phyloP scores from a whole-genome alignment of 30 jellyfish, hydroid and myxozoan genomes.

The Mastigias papua region DNA sequence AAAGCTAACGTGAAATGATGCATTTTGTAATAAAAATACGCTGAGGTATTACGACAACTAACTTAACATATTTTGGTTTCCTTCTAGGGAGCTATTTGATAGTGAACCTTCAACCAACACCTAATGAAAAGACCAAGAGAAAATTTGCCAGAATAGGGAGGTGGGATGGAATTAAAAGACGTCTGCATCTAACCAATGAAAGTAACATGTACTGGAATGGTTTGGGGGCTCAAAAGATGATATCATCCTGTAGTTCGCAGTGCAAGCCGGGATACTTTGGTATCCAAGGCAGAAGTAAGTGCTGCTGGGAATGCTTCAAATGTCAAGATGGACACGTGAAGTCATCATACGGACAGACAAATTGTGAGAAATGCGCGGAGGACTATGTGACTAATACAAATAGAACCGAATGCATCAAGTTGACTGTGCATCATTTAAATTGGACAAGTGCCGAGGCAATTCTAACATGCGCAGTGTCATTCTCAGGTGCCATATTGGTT shows the following conservation, averaged over 20 bases:
- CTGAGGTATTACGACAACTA: background rate
- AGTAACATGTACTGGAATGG: slow-evolving; percentile 54
- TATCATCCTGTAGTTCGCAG: slow-evolving; percentile 80
- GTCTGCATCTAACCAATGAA: slow-evolving; percentile 19
- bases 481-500: slow-evolving; percentile 54
- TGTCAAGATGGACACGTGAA: slow-evolving; percentile 75
- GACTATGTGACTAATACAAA: slow-evolving; percentile 61
- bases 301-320: slow-evolving; percentile 91
- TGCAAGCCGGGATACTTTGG: slow-evolving; percentile 88
- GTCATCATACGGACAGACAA: slow-evolving; percentile 24
- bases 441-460: slow-evolving; percentile 54
- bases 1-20: too few relatives aligned
- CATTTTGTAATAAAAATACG: background rate
- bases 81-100: slow-evolving; percentile 56
- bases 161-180: slow-evolving; percentile 69
- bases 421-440: slow-evolving; percentile 35
- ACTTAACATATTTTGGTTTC: background rate
- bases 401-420: slow-evolving; percentile 67
- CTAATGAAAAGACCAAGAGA: slow-evolving; percentile 1
- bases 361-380: slow-evolving; percentile 67
- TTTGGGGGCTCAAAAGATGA: slow-evolving; percentile 51
- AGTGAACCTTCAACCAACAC: slow-evolving; percentile 42
- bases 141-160: slow-evolving; percentile 63
- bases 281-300: slow-evolving; percentile 70
- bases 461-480: slow-evolving; percentile 38